phyloP scores from a whole-genome alignment of 2,797 vertebrate genomes.

The Enteromius mattozi region DNA sequence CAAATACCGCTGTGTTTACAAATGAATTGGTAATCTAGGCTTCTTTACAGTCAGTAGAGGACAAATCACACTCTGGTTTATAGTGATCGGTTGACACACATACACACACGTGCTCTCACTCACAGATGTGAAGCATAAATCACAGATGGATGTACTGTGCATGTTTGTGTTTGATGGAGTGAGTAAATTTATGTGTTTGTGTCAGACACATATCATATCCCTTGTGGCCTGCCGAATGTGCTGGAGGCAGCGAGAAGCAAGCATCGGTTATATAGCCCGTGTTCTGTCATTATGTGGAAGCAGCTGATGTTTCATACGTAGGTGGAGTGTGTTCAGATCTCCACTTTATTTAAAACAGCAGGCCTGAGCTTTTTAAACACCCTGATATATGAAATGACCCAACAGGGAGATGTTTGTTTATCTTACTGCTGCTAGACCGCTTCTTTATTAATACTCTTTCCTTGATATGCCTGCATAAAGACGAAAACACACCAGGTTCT shows the following conservation, averaged over 20 bases:
- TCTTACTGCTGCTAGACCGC: constrained; percentile 5
- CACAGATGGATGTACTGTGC: background rate
- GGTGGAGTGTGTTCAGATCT: constrained; percentile 13
- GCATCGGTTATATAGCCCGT: background rate
- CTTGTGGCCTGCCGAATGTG: background rate
- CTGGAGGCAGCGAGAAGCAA: constrained; percentile 18
- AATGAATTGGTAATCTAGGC: constrained; percentile 21
- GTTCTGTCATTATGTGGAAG: constrained; percentile 17
- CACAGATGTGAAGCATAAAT: constrained; percentile 25
- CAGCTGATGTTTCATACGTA: constrained; percentile 4
- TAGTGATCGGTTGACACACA: constrained; percentile 1
- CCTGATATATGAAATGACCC: constrained; percentile 30
- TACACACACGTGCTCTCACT: background rate
- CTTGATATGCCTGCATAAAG: background rate
- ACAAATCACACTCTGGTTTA: constrained; percentile 17
- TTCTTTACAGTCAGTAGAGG: background rate
- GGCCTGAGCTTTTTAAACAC: constrained; percentile 40
- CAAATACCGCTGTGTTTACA: constrained; percentile 3
- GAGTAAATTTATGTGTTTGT: constrained; percentile 34
- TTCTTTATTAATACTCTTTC: constrained; percentile 38
- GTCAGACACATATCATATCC: constrained; percentile 10
- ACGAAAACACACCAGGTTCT: background rate
- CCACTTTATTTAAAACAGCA: constrained; percentile 18
- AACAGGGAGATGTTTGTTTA: constrained; percentile 31
- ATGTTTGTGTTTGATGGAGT: constrained; percentile 10